Base-by-base conservation (phyloP, 2,113 vertebrate genomes). In the Talpa occidentalis region DNA sequence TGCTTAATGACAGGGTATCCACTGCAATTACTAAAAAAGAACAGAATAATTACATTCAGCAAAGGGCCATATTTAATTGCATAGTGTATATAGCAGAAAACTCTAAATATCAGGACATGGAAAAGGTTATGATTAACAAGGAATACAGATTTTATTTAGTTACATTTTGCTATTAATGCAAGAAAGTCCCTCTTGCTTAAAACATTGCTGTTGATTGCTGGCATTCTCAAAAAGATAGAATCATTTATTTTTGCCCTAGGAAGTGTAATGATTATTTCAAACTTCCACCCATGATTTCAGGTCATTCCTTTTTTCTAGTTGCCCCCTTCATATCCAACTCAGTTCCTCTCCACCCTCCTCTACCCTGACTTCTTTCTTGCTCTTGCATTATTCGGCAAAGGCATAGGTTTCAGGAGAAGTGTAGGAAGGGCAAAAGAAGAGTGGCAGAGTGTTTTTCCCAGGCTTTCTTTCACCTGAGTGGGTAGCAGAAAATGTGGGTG, bases 1-100 rank as follows among this genome's bases (percentile, higher is more conserved):
- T 92, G 35, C 78, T 72, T 95, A 93, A 97, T 96, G 93, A 93
- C 15, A 80, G 89, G 54, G 60, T 78, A 90, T 66, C 32, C 30
- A 78, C 47, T 54, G 54, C 52, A 95, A 97, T 96, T 96, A 93
- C 74, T 79, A 89, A 64, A 62, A 90, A 81, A 93, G 80, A 49
- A 93, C 21, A 26, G 66, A 79, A 95, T 95, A 95, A 93, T 66
- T 60, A 77, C 87, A 73, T 47, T 83, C 88, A 93, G 40, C 54
- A 49, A 88, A 77, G 28, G 37, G 19, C 9, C 81, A 35, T 60
- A 5, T 72, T 94, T 83, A 90, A 83, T 92, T 84, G 59, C 15
- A 35, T 47, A 69, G 40, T n/a, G 10, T 69, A 47, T 59, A 44
- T 42, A 14, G 6, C 32, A 83, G 4, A 15, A 93, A 90, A 62